phyloP scores from a whole-genome alignment of 2,888 invertebrate species.

The Subacronicta megacephala region DNA sequence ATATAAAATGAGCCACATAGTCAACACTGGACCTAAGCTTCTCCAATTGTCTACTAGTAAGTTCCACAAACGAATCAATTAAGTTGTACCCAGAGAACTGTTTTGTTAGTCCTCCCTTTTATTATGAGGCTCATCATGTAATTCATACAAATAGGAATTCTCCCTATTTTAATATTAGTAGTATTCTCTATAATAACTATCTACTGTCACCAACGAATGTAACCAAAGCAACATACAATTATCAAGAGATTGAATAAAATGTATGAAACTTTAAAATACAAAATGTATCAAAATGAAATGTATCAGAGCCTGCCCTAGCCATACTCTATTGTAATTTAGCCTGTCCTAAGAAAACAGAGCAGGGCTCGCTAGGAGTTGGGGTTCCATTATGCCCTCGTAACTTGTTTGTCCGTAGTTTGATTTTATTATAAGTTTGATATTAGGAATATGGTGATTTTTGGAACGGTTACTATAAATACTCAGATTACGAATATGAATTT shows the following conservation, averaged over 20 bases:
- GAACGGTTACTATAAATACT: conserved; percentile 11
- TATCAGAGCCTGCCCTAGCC: conserved; percentile 4
- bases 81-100: too few relatives aligned
- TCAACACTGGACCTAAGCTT: too few relatives aligned
- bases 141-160: too few relatives aligned
- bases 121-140: too few relatives aligned
- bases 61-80: too few relatives aligned
- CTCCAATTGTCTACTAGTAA: too few relatives aligned
- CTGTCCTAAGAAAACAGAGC: conserved; percentile 48
- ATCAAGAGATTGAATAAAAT: conserved; percentile 7
- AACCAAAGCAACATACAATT: neutral
- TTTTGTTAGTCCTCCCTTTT: too few relatives aligned
- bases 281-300: too few relatives aligned
- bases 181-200: neutral
- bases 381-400: conserved; percentile 44
- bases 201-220: neutral
- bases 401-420: conserved; percentile 47
- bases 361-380: conserved; percentile 17
- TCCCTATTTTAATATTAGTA: neutral
- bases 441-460: conserved; percentile 24
- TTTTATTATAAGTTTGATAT: conserved; percentile 47
- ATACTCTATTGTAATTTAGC: conserved; percentile 38
- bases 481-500: neutral
- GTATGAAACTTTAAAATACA: conserved; percentile 32
- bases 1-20: too few relatives aligned